Conservation (phyloP, 2,113 vertebrate species). For the Dermatemys mawii region DNA sequence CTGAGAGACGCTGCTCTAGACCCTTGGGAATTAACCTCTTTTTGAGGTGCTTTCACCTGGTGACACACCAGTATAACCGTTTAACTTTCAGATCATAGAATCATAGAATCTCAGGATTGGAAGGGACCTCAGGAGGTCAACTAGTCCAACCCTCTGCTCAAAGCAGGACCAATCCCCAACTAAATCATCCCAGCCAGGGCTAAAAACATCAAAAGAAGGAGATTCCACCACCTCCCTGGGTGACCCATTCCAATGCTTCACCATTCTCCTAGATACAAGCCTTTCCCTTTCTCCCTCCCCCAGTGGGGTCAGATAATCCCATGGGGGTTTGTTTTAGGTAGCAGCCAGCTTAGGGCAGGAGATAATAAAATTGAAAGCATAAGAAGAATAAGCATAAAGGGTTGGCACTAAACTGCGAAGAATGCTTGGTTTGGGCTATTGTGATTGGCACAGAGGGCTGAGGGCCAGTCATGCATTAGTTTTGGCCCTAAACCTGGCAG, state of each 20-base stretch:
- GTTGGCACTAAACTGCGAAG: neutral
- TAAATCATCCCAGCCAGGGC: no score
- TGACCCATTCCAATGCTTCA: no score
- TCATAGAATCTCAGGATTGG: no score
- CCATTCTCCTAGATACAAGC: no score
- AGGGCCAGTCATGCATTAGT: neutral
- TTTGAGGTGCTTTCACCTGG: neutral
- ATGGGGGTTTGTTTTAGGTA: neutral
- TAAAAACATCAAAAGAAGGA: no score
- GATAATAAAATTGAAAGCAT: neutral
- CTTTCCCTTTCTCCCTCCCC: neutral
- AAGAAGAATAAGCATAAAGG: neutral
- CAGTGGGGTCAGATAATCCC: neutral
- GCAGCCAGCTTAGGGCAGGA: neutral
- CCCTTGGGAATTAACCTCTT: neutral
- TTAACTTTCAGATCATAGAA: neutral
- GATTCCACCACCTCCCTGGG: no score
- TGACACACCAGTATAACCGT: neutral
- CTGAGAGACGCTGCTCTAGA: no score
- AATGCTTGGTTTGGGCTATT: neutral
- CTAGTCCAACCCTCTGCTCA: no score
- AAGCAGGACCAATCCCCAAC: no score
- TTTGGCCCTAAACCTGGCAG: neutral
- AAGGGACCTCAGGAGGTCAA: no score
- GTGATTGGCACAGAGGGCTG: neutral